Evolutionary conservation across 2,113 vertebrate genomes (phyloP), one percentile per base, ranked within the genome.

Genomic region (Rhegmatorhina hoffmannsi): DNA sequence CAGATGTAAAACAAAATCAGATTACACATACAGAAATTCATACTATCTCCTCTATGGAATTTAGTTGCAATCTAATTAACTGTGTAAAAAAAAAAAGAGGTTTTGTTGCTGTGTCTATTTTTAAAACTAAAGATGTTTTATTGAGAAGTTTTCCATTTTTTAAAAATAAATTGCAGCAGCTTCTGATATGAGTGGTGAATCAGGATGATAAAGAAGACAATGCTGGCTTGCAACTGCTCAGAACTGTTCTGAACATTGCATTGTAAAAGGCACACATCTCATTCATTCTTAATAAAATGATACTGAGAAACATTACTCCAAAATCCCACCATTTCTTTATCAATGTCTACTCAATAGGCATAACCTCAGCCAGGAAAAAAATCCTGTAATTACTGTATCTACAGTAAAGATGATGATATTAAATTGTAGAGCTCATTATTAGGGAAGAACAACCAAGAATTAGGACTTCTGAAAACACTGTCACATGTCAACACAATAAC

Each of bases 71-170:
- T 74, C 9, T 62, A 66, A 84, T 36, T 20, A 53, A 79, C 10
- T 17, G 8, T 18, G 12, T 38, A 72, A 75, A 88, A 77, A 80
- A 49, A 75, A 40, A 69, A 69, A 63, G 17, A 13, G 13, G 2
- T 6, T 50, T n/a, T 70, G 21, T 10, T 68, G 13, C 23, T 87
- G 6, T 79, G 85, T 34, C 29, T 84, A 38, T 17, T 55, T 64
- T 74, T 49, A 63, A 74, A 87, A 80, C 11, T n/a, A 70, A 79
- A 59, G 19, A 14, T 46, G 6, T 47, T 80, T 80, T 47, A 78
- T 21, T 34, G 76, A 96, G 84, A 24, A 50, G 16, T 66, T 76
- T 95, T 87, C 24, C 38, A 69, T 84, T 89, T 94, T 70, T 94
- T 69, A 60, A 77, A 89, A 91, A 53, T 44, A 84, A 79, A 40